phyloP scores from a whole-genome alignment of 2,113 vertebrate species.

The Eidolon helvum region DNA sequence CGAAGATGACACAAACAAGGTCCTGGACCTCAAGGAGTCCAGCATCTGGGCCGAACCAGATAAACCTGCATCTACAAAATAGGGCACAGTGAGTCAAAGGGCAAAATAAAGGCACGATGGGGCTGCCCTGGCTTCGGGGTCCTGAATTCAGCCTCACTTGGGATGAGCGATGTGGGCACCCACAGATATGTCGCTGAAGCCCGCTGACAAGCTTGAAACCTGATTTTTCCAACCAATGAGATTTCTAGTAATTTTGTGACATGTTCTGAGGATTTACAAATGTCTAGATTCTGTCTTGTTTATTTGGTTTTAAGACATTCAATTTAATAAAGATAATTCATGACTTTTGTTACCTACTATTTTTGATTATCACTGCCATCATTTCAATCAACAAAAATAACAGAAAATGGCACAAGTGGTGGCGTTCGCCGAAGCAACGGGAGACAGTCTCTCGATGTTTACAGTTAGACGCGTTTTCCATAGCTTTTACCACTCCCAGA shows the following conservation, averaged over 20 bases:
- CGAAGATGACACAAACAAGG: not conserved
- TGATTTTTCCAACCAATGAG: not conserved
- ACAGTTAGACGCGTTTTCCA: not conserved
- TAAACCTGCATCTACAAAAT: not conserved
- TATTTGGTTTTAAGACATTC: not conserved
- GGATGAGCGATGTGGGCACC: not conserved
- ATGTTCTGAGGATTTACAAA: not conserved
- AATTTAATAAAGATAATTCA: not conserved
- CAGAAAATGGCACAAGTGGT: not conserved
- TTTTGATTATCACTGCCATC: not conserved
- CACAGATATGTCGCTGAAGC: fast-evolving
- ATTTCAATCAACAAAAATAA: not conserved
- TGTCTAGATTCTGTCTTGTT: not conserved
- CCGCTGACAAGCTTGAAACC: not conserved
- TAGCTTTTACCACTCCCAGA: not conserved
- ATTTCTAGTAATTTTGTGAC: not conserved
- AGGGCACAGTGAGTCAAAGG: not conserved
- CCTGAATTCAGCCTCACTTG: not conserved
- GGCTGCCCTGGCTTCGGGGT: not conserved
- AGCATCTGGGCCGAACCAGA: not conserved
- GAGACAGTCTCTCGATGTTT: not conserved
- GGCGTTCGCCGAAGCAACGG: fast-evolving
- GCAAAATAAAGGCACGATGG: not conserved
- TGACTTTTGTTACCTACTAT: not conserved
- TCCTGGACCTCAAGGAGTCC: not conserved